These are phyloP conservation scores for Pheosia tremula DNA, from an alignment of 2,888 invertebrate genomes.

Conservation along the genomic window DNA sequence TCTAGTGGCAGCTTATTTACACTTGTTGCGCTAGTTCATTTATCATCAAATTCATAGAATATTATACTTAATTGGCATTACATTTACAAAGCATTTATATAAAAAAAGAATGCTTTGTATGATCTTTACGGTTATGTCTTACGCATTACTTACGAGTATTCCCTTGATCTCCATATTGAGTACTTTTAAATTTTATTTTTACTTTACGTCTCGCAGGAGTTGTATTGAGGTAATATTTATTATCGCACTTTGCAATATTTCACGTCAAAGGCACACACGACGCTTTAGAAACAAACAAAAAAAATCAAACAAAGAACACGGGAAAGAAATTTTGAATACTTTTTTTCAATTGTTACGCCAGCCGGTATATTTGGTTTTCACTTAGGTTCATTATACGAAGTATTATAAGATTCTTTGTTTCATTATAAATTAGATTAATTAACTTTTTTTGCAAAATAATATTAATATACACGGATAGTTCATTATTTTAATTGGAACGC, in stretches of 20 bases:
- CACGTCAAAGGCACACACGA: conserved; percentile 5
- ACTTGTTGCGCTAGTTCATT: too few relatives aligned
- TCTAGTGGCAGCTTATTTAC: too few relatives aligned
- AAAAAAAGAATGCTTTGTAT: too few relatives aligned
- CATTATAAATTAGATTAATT: too few relatives aligned
- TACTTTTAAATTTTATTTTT: not conserved
- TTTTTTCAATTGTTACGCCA: not conserved
- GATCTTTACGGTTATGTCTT: too few relatives aligned
- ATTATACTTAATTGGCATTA: too few relatives aligned
- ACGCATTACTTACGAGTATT: too few relatives aligned
- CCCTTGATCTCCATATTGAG: not conserved
- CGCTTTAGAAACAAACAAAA: not conserved
- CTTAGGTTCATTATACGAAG: not conserved
- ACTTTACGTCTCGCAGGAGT: not conserved
- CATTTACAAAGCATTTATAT: too few relatives aligned
- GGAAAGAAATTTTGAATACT: not conserved
- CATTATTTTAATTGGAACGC: too few relatives aligned
- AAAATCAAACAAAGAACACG: conserved; percentile 3
- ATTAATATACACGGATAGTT: too few relatives aligned
- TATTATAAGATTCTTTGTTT: not conserved
- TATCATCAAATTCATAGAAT: too few relatives aligned
- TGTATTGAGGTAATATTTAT: not conserved
- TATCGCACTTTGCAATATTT: conserved; percentile 2
- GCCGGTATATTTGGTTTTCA: not conserved
- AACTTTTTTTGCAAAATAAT: too few relatives aligned